Evolutionary conservation across 2,797 vertebrate species (phyloP).

Genomic region (Mallotus villosus): DNA sequence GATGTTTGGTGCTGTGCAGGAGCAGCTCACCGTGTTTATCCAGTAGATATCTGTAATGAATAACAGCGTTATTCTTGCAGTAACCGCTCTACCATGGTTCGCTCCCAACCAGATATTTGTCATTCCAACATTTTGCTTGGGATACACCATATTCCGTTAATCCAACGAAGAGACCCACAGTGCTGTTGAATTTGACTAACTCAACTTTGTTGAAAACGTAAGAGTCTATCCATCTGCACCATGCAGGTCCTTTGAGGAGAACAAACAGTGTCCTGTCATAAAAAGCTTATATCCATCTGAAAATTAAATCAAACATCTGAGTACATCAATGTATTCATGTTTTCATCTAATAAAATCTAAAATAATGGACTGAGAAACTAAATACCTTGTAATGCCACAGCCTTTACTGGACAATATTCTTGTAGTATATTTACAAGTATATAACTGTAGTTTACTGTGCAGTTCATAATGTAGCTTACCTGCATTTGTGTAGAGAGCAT

Average conservation of each 20-base stretch:
- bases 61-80: accelerated
- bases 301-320: no score
- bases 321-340: neutral
- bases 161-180: neutral
- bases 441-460: no score
- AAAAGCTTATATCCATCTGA: neutral
- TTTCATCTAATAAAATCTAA: neutral
- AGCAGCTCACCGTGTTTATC: slow-evolving; percentile 8
- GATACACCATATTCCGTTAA: no score
- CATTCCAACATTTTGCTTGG: no score
- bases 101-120: no score
- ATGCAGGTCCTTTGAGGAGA: neutral
- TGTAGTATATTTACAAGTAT: no score
- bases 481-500: no score
- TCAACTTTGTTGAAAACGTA: neutral
- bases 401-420: no score
- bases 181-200: neutral
- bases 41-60: accelerated
- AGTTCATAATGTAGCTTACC: no score
- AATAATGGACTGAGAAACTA: neutral
- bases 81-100: accelerated
- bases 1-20: neutral
- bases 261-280: accelerated
- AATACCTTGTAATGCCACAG: no score
- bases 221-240: neutral